Evolutionary conservation across 2,797 vertebrate genomes (phyloP), one percentile per base, ranked within the genome.

Genomic region (Dromococcyx pavoninus): DNA sequence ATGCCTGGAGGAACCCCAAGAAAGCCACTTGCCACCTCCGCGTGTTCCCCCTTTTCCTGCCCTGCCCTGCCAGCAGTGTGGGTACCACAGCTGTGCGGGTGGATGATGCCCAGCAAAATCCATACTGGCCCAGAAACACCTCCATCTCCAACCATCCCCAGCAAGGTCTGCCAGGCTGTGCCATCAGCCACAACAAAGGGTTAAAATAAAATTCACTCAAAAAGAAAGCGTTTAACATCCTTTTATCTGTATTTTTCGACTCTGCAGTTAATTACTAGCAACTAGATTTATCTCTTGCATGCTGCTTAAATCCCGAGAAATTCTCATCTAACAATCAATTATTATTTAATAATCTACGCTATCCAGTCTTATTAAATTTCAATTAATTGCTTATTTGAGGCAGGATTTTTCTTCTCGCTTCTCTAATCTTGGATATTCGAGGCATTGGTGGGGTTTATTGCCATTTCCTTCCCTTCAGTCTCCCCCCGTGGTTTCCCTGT

Each of bases 321-420:
- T 88, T 95, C 85, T 89, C 90, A 95, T 91, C 93, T 96, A 96
- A 94, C 80, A 84, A 96, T 95, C 95, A 97, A 96, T 97, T 95
- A 96, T 95, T 96, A 95, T 96, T 95, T 93, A 96, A 97, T 97
- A 96, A 95, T 93, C 91, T 89, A 76, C 89, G 86, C 89, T 93
- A 95, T 84, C 84, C 70, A 32, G 94, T 92, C 94, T 97, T 94
- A 94, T 91, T 97, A 95, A 85, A 90, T 96, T 97, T 93, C 90
- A 93, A 93, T 96, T 97, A 96, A 95, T 92, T 96, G 86, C 95
- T 96, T 95, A 95, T 94, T 86, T 91, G 81, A 89, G 65, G 82
- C 88, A 88, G 56, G 77, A 75, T 89, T 90, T 94, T 93, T 85
- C 80, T 91, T 60, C 80, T 93, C 10, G 15, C 75, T 89, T 84